Evolutionary conservation across 2,113 vertebrate species (phyloP).

Genomic region (Bambusicola thoracicus): DNA sequence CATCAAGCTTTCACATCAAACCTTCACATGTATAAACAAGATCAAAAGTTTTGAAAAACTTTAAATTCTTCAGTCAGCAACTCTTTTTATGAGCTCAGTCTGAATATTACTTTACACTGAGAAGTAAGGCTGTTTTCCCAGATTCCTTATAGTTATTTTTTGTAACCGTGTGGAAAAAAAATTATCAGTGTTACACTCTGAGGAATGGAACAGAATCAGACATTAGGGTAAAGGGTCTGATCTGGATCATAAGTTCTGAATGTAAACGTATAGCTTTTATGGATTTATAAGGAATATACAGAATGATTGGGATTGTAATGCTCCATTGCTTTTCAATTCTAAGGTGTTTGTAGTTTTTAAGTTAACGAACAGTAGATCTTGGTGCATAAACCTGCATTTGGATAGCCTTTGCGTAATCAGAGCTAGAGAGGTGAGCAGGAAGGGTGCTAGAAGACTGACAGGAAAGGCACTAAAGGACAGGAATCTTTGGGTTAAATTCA

Average conservation of each 20-base stretch:
- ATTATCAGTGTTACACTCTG: background rate
- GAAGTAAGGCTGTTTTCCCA: background rate
- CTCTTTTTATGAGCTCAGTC: slow-evolving; percentile 49
- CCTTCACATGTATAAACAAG: slow-evolving; percentile 51
- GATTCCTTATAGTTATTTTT: background rate
- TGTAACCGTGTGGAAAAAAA: background rate
- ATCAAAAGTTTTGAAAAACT: slow-evolving; percentile 68
- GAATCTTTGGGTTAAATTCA: background rate
- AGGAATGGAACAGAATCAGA: background rate
- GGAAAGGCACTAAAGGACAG: background rate
- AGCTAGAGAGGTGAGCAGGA: background rate
- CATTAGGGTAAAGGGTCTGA: background rate
- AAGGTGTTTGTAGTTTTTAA: background rate
- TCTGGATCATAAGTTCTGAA: background rate
- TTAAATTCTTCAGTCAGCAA: slow-evolving; percentile 59
- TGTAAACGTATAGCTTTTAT: background rate
- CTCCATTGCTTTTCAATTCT: background rate
- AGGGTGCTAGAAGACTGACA: background rate
- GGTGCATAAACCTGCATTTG: background rate
- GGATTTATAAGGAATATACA: background rate
- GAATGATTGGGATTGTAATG: background rate
- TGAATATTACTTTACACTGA: background rate
- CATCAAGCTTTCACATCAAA: slow-evolving; percentile 51
- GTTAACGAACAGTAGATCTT: background rate
- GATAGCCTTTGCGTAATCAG: background rate